phyloP scores from a whole-genome alignment of 2,797 vertebrate genomes.

The Enteromius unitaeniatus region DNA sequence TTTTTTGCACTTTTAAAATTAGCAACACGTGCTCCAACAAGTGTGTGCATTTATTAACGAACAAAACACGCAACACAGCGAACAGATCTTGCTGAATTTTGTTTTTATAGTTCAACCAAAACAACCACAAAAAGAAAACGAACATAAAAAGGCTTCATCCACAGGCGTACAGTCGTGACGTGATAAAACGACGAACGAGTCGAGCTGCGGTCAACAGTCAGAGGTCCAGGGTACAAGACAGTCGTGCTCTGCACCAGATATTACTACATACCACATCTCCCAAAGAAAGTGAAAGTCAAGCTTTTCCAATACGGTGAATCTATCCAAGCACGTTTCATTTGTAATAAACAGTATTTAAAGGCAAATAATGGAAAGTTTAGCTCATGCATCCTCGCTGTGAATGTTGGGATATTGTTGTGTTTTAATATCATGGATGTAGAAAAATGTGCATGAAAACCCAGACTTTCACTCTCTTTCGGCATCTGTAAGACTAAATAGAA shows the following conservation, averaged over 20 bases:
- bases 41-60: not conserved
- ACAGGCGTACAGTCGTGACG: constrained; percentile 29
- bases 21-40: too few species aligned
- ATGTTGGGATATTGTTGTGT: not conserved
- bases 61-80: not conserved
- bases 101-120: constrained; percentile 69
- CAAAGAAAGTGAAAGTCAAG: constrained; percentile 5
- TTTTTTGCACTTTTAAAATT: not conserved
- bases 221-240: not conserved
- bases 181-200: not conserved
- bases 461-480: constrained; percentile 26
- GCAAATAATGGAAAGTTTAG: not conserved
- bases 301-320: not conserved
- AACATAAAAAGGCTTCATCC: constrained; percentile 46
- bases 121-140: constrained; percentile 69
- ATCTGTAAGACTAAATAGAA: constrained; percentile 6
- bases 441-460: constrained; percentile 45
- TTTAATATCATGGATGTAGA: constrained; percentile 37
- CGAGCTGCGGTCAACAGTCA: constrained; percentile 15
- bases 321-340: not conserved
- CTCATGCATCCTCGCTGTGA: not conserved
- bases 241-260: not conserved
- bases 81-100: constrained; percentile 31
- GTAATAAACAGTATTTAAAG: not conserved
- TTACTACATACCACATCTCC: not conserved